A percentile compares a stretch with the other conserved stretches of the same genome.
Conservation (phyloP, 35 echinoderm and acorn worm genomes). For the Antedon bifida region DNA sequence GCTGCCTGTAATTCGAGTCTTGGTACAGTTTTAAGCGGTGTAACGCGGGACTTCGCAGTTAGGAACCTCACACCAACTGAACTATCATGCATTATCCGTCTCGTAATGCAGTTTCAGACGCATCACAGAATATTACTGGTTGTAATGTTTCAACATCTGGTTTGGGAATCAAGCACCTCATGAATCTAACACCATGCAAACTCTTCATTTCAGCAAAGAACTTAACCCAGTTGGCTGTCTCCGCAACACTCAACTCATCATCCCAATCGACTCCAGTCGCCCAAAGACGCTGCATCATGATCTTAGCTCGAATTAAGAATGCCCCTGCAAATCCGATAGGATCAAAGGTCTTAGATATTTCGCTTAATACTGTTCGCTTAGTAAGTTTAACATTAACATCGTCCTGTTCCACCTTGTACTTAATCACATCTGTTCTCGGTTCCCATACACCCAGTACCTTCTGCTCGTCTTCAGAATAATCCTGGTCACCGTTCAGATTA, state of each 20-base stretch:
- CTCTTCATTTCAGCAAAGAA: conserved; percentile 44
- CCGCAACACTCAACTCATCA: conserved; percentile 9
- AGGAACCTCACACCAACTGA: conserved; percentile 22
- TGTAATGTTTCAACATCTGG: background rate
- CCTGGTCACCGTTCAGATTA: background rate
- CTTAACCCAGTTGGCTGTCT: conserved; percentile 3
- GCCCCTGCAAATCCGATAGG: conserved; percentile 61
- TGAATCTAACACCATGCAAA: conserved; percentile 15
- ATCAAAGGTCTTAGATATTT: conserved; percentile 43
- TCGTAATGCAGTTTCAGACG: conserved; percentile 29
- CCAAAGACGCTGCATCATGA: conserved; percentile 52
- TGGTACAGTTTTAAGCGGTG: conserved; percentile 43
- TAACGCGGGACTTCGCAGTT: conserved; percentile 34
- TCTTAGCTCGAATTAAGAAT: conserved; percentile 52
- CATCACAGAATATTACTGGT: conserved; percentile 17
- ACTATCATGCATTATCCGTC: conserved; percentile 6
- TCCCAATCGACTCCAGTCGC: conserved; percentile 40
- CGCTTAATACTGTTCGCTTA: conserved; percentile 40
- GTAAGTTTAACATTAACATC: background rate
- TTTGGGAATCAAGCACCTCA: conserved; percentile 21
- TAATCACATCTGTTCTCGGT: conserved; percentile 18
- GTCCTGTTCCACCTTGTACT: conserved; percentile 7
- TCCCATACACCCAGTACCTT: conserved; percentile 38
- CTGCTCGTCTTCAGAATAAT: background rate
- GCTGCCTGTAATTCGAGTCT: conserved; percentile 53